Base-by-base conservation (phyloP, 2,113 vertebrate genomes). In the Bombycilla garrulus region DNA sequence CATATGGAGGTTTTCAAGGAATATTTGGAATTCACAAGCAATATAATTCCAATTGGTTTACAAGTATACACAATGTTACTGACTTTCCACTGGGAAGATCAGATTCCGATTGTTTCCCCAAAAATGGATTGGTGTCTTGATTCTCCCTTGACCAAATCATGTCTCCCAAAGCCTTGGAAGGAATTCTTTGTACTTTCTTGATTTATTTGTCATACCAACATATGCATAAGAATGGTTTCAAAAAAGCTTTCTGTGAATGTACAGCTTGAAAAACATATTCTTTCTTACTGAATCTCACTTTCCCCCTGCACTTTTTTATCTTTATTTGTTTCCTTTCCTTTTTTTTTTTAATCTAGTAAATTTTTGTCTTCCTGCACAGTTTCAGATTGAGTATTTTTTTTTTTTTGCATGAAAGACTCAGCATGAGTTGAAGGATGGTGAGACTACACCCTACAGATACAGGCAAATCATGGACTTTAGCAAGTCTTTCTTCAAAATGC, bases 251-350 rank as follows among this genome's bases (percentile, higher is more conserved):
- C 38, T 50, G 3, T 78, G 56, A 56, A 62, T 5, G 4, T 58
- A 53, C 13, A 62, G 40, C 44, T 47, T 42, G 33, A 44, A 64
- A 88, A 91, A 83, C 2, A 1, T 44, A 5, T 22, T 66, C 8
- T 61, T 35, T 62, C 16, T 74, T 35, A 44, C 36, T 36, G 28
- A 26, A 8, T 65, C 50, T 61, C 42, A 15, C 24, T 56, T 40
- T 56, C 7, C 23, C 23, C 2, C 3, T 78, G 45, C 15, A 54
- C 9, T 26, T 54, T 33, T 45, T 56, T 7, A 5, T 33, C 10
- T 36, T 4, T 2, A 15, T 23, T 42, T 15, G n/a, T 42, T 28
- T 9, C 13, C 2, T 19, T 17, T 4, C 2, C 2, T 2, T 13
- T 44, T 24, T 64, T 65, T 60, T 48, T 44, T 9, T 10, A 40